Evolutionary conservation across 2,888 invertebrate species (phyloP).

Genomic region (Micropterix aruncella): DNA sequence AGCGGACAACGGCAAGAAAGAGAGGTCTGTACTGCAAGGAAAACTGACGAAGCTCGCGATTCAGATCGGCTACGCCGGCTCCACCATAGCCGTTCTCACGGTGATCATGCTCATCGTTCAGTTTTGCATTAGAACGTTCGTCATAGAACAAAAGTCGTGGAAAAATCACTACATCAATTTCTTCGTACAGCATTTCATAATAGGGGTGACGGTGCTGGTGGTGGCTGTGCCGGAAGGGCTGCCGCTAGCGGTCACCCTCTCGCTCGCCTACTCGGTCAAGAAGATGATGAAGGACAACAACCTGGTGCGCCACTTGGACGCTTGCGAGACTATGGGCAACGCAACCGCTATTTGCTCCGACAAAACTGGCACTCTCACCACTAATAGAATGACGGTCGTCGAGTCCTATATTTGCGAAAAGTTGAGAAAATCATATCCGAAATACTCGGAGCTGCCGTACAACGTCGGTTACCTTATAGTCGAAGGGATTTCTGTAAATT

Average conservation of each 20-base stretch:
- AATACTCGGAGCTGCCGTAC: constrained; percentile 25
- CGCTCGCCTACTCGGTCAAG: constrained; percentile 46
- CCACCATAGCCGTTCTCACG: constrained; percentile 44
- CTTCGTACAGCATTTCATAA: constrained; percentile 46
- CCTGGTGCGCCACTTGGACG: constrained; percentile 46
- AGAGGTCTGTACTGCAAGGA: constrained; percentile 43
- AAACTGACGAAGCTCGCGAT: constrained; percentile 51
- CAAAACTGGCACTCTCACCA: constrained; percentile 52
- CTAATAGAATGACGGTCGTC: constrained; percentile 47
- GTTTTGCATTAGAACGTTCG: constrained; percentile 41
- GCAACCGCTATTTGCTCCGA: constrained; percentile 51
- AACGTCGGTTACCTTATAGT: constrained; percentile 29
- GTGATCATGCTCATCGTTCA: constrained; percentile 44
- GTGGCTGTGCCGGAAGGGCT: constrained; percentile 49
- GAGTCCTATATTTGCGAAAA: constrained; percentile 34
- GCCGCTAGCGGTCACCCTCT: constrained; percentile 44
- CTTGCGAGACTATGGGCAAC: constrained; percentile 52
- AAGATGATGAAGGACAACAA: constrained; percentile 51
- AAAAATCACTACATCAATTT: constrained; percentile 27
- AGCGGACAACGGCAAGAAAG: constrained; percentile 8
- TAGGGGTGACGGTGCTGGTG: constrained; percentile 48
- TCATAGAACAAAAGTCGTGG: constrained; percentile 26
- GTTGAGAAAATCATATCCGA: constrained; percentile 25
- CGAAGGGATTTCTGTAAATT: constrained; percentile 40
- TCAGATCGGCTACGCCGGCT: constrained; percentile 53